These are phyloP conservation scores for Trachelipus rathkii DNA, from an alignment of 1,140 invertebrate genomes.

Conservation along the genomic window DNA sequence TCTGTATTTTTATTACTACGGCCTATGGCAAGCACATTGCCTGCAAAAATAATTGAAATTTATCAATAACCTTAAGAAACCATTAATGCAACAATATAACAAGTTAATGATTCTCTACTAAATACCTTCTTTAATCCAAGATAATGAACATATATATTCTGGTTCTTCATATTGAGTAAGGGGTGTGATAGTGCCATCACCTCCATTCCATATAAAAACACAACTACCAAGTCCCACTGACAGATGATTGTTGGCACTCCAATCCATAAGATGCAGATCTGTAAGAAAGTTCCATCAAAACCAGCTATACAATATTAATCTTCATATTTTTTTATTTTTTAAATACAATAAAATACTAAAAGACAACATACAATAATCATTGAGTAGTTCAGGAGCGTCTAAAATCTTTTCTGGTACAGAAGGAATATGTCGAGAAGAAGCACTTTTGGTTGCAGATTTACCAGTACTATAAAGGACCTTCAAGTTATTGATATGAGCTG, in stretches of 20 bases:
- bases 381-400: conserved; percentile 93
- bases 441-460: conserved; percentile 63
- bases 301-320: too few species aligned
- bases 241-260: conserved; percentile 87
- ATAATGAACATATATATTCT: conserved; percentile 79
- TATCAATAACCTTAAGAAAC: background rate
- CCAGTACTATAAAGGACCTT: conserved; percentile 83
- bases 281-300: background rate
- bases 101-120: background rate
- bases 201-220: conserved; percentile 95
- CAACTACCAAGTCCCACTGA: conserved; percentile 81
- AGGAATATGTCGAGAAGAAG: conserved; percentile 73
- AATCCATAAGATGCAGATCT: conserved; percentile 90
- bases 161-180: conserved; percentile 73
- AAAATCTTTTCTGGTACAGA: conserved; percentile 88
- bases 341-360: background rate
- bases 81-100: background rate
- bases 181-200: conserved; percentile 74
- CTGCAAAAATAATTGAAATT: conserved; percentile 25
- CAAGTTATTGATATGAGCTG: conserved; percentile 79
- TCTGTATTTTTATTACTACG: conserved; percentile 66
- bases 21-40: conserved; percentile 70
- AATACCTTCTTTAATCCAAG: conserved; percentile 84
- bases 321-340: too few species aligned
- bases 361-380: conserved; percentile 72